These are phyloP conservation scores for Thumatha senex DNA, from an alignment of 2,888 invertebrate genomes.

Conservation along the genomic window DNA sequence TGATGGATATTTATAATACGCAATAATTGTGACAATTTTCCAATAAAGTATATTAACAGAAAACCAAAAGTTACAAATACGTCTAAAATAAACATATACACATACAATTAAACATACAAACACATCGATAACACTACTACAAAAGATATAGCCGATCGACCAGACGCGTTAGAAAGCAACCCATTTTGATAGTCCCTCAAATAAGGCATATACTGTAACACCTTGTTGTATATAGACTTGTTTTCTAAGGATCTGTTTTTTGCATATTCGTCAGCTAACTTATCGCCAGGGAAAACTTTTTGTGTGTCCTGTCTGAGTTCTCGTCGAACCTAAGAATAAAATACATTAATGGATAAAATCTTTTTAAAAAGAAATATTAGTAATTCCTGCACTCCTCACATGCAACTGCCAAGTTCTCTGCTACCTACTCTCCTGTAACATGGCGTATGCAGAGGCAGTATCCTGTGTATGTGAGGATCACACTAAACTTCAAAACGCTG, in stretches of 20 bases:
- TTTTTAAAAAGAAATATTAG: no score
- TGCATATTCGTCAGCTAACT: slow-evolving; percentile 24
- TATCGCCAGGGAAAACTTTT: not conserved
- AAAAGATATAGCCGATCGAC: slow-evolving; percentile 5
- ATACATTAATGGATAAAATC: not conserved
- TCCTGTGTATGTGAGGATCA: no score
- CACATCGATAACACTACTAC: slow-evolving; percentile 26
- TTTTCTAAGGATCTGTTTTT: slow-evolving; percentile 40
- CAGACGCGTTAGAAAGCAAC: slow-evolving; percentile 31
- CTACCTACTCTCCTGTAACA: no score
- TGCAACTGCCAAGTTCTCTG: no score
- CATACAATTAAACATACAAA: slow-evolving; percentile 22
- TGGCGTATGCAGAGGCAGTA: no score
- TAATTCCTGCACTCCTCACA: no score
- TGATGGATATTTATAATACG: no score
- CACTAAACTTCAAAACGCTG: no score
- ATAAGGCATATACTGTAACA: slow-evolving; percentile 62
- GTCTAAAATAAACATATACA: slow-evolving; percentile 16
- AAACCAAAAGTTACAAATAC: slow-evolving; percentile 18
- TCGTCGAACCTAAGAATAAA: slow-evolving; percentile 39
- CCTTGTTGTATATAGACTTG: slow-evolving; percentile 58
- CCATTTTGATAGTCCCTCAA: slow-evolving; percentile 56
- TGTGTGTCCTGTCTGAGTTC: slow-evolving; percentile 19
- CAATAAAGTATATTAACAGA: slow-evolving; percentile 18
- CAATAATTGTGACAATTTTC: not conserved